Evolutionary conservation across 2,888 invertebrate genomes (phyloP), one percentile per base, ranked within the genome.

Genomic region (Brachycybe producta): DNA sequence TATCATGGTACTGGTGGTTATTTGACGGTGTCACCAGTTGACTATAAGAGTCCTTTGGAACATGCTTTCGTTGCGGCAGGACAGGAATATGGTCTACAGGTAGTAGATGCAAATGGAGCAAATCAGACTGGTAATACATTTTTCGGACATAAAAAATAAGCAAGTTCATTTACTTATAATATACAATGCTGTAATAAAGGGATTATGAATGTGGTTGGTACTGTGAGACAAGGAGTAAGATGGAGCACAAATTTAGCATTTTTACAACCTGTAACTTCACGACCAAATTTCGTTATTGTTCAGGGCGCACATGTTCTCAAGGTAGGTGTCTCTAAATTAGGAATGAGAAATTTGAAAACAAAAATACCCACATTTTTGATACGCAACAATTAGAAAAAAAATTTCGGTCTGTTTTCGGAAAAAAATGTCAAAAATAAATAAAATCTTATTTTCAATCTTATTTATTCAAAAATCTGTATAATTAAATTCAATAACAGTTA

Each of bases 221-320:
- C 56, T 19, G 41, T 58, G 3, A 51, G 57, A 24, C 51, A 56
- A 8, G 60, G 61, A 8, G 34, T 53, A 5, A 55, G 61, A 15
- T 60, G 59, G 43, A 57, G 55, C 36, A 54, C 59, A 11, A 51
- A 56, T 5, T 58, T 57, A 51, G 59, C 60, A 1, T 79, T 76
- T 60, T 60, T 80, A 8, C 70, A 72, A 51, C 73, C 74, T 0
- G 64, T 73, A 40, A 70, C 70, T 55, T 63, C 64, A 17, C 70
- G 76, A 27, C 61, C 63, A 4, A 79, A 79, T 61, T 65, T 79
- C 26, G 74, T 71, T 8, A 69, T 79, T 5, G 68, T 73, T 51
- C 73, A 75, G 35, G 65, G 69, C 53, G 70, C 73, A 1, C 66
- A 71, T 26, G 78, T 71, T 0, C 75, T 74, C 0, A 73, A 70